Evolutionary conservation across 30 jellyfish, hydroid and myxozoan species (phyloP), one percentile per base, ranked within the genome.

Genomic region (Nemopilema nomurai): DNA sequence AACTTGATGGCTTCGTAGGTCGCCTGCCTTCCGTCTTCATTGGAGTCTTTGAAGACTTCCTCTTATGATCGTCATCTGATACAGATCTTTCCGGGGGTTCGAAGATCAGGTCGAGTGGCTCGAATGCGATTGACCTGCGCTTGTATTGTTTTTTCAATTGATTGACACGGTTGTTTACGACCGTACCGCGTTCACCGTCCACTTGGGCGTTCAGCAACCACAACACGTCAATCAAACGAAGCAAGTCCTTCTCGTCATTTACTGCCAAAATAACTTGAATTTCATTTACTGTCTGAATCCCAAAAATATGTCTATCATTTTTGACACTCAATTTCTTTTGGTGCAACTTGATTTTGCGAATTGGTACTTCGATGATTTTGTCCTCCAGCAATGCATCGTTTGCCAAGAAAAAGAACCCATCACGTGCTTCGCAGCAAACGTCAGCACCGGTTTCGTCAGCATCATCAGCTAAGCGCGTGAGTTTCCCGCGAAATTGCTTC

Each of bases 21-120:
- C 76, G 63, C 87, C 26, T 65, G 51, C 82, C 28, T 28, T 77
- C 87, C 30, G 33, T 28, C 23, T 31, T 53, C 8, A 49, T 68
- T 68, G 76, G 23, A 17, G 84, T 17, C 50, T 68, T 84, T 26
- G 87, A 67, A 1, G 41, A 27, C 31, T 67, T 84, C 26, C 87
- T 41, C 9, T 65, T 80, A 20, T 63, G 84, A 23, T 84, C 93
- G 23, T 86, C 84, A 50, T 84, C 93, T 26, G 93, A 84, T 29
- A 77, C 57, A 19, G 87, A 74, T 29, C 57, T 68, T 18, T 67
- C 81, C 23, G 28, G 22, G 51, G 4, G 50, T 16, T 3, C 23
- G 20, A 1, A 6, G 6, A 31, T 8, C 16, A 0, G 18, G 21
- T 22, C n/a, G n/a, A n/a, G n/a, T n/a, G n/a, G n/a, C n/a, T 77